Conservation (phyloP, 2,888 invertebrate species). For the Sphinx pinastri region DNA sequence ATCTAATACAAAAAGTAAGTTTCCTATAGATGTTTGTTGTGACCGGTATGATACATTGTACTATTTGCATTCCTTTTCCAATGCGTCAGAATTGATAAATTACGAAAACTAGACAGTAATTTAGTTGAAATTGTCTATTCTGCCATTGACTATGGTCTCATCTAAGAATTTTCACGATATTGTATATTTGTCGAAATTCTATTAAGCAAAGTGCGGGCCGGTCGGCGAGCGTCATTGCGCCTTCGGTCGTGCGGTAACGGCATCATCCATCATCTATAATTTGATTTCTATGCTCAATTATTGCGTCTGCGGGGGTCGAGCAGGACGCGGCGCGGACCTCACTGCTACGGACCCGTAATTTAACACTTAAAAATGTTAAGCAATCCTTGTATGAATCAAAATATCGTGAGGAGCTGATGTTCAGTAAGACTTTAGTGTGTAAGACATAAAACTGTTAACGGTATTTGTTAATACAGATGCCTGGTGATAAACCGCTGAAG, state of each 20-base stretch:
- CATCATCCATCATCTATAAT: constrained; percentile 83
- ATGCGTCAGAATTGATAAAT: not conserved
- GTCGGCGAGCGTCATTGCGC: constrained; percentile 74
- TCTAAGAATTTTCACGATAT: constrained; percentile 26
- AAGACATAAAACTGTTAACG: too few relatives aligned
- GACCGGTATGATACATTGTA: too few relatives aligned
- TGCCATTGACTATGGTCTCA: not conserved
- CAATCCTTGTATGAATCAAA: not conserved
- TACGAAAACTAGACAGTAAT: not conserved
- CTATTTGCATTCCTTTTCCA: too few relatives aligned
- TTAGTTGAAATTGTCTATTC: not conserved
- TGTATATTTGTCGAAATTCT: constrained; percentile 69
- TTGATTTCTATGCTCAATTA: constrained; percentile 84
- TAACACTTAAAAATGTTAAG: constrained; percentile 42
- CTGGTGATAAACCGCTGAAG: not conserved
- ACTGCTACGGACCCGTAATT: constrained; percentile 61
- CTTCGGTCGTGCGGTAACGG: constrained; percentile 80
- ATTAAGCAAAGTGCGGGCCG: constrained; percentile 77
- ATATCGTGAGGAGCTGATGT: not conserved
- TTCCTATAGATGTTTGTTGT: too few relatives aligned
- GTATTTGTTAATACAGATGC: not conserved
- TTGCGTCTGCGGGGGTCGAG: constrained; percentile 81
- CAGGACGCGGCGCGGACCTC: constrained; percentile 57
- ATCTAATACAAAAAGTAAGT: too few relatives aligned
- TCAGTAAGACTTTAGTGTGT: too few relatives aligned